phyloP scores from a whole-genome alignment of 2,888 invertebrate genomes.

The Calephelis perditalis region DNA sequence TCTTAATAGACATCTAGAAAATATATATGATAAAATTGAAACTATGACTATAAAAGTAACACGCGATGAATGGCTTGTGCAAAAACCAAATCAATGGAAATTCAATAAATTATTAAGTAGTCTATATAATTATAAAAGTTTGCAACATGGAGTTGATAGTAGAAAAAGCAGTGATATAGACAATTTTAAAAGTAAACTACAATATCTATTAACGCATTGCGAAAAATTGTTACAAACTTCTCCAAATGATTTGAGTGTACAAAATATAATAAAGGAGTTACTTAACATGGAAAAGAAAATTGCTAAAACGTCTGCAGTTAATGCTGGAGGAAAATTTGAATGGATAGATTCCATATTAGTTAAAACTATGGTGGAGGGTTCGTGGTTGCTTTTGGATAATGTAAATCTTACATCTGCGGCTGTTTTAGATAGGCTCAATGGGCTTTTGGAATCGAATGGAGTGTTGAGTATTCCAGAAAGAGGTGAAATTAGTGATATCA shows the following conservation, averaged over 20 bases:
- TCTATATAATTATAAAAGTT: constrained; percentile 47
- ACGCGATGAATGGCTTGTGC: constrained; percentile 59
- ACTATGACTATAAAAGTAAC: constrained; percentile 70
- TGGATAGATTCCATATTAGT: constrained; percentile 94
- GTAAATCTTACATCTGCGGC: constrained; percentile 98
- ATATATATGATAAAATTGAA: constrained; percentile 79
- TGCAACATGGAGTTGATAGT: constrained; percentile 36
- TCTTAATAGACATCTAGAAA: constrained; percentile 85
- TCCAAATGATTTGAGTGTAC: constrained; percentile 37
- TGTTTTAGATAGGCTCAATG: constrained; percentile 97
- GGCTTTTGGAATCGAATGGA: constrained; percentile 95
- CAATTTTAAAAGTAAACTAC: constrained; percentile 48
- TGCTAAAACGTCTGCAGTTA: constrained; percentile 78
- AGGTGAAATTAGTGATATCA: constrained; percentile 88
- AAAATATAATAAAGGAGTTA: constrained; percentile 48
- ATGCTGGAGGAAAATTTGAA: constrained; percentile 93
- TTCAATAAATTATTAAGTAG: constrained; percentile 47
- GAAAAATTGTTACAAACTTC: constrained; percentile 37
- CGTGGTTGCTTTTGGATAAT: constrained; percentile 92
- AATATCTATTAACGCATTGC: constrained; percentile 48
- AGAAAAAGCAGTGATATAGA: constrained; percentile 38
- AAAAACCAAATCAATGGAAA: constrained; percentile 40
- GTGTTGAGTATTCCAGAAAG: constrained; percentile 93
- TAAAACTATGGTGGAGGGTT: constrained; percentile 88
- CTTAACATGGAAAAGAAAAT: constrained; percentile 59